These are phyloP conservation scores for Sipha maydis DNA, from an alignment of 2,888 invertebrate genomes.

Conservation along the genomic window DNA sequence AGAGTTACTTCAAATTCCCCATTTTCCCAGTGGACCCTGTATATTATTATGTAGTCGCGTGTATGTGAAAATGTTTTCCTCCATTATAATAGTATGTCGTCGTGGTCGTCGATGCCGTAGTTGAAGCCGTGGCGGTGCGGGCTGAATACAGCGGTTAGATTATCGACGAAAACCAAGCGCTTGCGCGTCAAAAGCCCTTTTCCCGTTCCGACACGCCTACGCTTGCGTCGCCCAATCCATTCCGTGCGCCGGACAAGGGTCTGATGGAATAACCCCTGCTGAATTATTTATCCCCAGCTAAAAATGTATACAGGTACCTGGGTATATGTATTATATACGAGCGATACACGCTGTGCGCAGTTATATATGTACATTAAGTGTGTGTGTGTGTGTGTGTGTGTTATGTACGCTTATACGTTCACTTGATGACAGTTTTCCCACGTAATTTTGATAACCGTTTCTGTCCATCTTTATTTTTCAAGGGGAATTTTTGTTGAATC, in stretches of 20 bases:
- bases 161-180: slow-evolving; percentile 58
- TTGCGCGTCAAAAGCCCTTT: slow-evolving; percentile 53
- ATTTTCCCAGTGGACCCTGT: background rate
- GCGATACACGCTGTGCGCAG: background rate
- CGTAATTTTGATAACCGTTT: slow-evolving; percentile 27
- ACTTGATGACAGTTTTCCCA: slow-evolving; percentile 57
- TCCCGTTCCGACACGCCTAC: slow-evolving; percentile 45
- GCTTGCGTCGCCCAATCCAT: slow-evolving; percentile 37
- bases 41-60: background rate
- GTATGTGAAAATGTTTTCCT: background rate
- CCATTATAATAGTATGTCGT: background rate
- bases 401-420: background rate
- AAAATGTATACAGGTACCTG: background rate
- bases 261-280: slow-evolving; percentile 48
- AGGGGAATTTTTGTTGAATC: slow-evolving; percentile 46
- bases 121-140: background rate
- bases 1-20: too few relatives aligned
- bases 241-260: slow-evolving; percentile 56
- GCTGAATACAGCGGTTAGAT: slow-evolving; percentile 11
- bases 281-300: slow-evolving; percentile 55
- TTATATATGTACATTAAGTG: background rate
- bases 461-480: slow-evolving; percentile 54
- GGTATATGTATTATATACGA: background rate
- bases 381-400: too few relatives aligned
- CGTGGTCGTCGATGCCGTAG: background rate